phyloP scores from a whole-genome alignment of 2,113 vertebrate genomes.

The Sinocyclocheilus anophthalmus region DNA sequence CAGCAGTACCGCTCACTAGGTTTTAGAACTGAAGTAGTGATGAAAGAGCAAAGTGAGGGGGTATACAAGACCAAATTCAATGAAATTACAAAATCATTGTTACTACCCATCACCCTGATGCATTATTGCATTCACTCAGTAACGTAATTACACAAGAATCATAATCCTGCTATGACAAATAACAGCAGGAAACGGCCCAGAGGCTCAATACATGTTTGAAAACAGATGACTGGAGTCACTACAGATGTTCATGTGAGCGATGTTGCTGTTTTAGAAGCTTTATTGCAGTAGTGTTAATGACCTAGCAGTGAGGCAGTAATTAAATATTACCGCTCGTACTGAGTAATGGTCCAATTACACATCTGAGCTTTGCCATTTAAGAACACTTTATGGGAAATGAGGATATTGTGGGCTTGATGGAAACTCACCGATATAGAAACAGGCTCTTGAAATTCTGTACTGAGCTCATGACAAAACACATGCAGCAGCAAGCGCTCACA shows the following conservation, averaged over 20 bases:
- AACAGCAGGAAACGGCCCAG: constrained; percentile 3
- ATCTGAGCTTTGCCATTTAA: not conserved
- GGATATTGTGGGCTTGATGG: not conserved
- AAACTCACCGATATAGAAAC: constrained; percentile 91
- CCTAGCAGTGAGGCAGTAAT: not conserved
- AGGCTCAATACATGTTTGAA: constrained; percentile 15
- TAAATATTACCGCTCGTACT: not conserved
- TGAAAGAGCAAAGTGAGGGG: not conserved
- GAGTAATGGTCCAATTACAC: constrained; percentile 10
- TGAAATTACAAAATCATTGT: not conserved
- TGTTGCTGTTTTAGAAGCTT: not conserved
- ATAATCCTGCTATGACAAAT: not conserved
- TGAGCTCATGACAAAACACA: constrained; percentile 95
- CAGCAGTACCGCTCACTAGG: not conserved
- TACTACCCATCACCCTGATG: not conserved
- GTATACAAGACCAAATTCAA: not conserved
- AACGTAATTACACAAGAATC: constrained; percentile 1
- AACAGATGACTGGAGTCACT: not conserved
- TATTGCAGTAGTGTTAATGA: not conserved
- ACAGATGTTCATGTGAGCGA: not conserved
- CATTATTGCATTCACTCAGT: constrained; percentile 24
- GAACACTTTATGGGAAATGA: constrained; percentile 6
- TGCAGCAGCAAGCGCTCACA: constrained; percentile 96
- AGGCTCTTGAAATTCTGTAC: constrained; percentile 95
- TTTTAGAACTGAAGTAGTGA: not conserved